Conservation (phyloP, 2,797 vertebrate genomes). For the Geotria australis region DNA sequence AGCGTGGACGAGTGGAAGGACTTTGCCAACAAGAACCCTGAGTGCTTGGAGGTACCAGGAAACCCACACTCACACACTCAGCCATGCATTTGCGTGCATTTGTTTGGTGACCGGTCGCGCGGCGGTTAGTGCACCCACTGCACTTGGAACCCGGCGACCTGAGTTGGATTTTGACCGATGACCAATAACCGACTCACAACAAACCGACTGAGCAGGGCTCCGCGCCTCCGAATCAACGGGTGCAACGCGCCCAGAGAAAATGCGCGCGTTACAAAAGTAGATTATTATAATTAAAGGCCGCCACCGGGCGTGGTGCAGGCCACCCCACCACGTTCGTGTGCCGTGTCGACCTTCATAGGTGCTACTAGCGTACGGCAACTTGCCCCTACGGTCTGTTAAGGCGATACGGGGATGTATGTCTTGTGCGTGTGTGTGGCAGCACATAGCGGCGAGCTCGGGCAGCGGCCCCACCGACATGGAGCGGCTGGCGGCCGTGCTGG, state of each 20-base stretch:
- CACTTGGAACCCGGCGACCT: background rate
- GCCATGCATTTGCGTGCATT: background rate
- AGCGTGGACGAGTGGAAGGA: slow-evolving; percentile 64
- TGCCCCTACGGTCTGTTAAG: too few species aligned
- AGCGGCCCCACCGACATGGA: slow-evolving; percentile 49
- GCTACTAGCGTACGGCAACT: too few species aligned
- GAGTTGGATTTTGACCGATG: background rate
- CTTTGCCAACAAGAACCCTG: slow-evolving; percentile 47
- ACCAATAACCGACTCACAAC: background rate
- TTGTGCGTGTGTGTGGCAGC: slow-evolving; percentile 11
- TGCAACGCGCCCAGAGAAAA: too few species aligned
- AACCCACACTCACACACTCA: background rate
- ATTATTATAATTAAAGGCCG: too few species aligned
- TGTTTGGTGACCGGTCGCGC: too few species aligned
- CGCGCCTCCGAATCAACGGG: too few species aligned
- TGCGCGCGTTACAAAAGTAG: too few species aligned
- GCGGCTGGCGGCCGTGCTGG: slow-evolving; percentile 37
- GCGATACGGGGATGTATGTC: too few species aligned
- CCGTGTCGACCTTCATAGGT: background rate
- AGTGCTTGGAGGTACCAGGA: slow-evolving; percentile 55
- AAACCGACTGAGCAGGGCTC: too few species aligned
- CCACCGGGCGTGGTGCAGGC: background rate
- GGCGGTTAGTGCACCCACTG: background rate
- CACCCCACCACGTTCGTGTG: background rate
- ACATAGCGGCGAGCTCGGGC: slow-evolving; percentile 68